phyloP scores from a whole-genome alignment of 2,113 vertebrate genomes.

The Callorhinus ursinus region DNA sequence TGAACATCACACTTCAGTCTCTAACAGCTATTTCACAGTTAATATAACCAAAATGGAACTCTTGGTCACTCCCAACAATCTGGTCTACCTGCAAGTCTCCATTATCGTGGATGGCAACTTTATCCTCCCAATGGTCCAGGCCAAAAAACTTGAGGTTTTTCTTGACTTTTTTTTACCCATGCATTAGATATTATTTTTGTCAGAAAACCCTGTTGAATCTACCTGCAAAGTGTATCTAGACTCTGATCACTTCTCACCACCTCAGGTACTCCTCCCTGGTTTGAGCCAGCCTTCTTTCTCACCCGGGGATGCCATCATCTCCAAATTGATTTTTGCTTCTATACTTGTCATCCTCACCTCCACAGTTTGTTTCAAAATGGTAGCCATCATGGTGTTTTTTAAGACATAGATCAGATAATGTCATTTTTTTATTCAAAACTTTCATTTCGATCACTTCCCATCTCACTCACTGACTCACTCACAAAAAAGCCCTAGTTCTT shows the following conservation, averaged over 20 bases:
- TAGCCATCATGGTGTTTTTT: neutral
- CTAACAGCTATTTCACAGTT: neutral
- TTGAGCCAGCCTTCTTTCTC: neutral
- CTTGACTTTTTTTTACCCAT: neutral
- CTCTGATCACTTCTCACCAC: neutral
- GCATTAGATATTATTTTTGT: neutral
- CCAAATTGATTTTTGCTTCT: neutral
- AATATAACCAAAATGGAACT: neutral
- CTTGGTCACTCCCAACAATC: neutral
- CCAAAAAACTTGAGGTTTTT: neutral
- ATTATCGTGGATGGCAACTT: neutral
- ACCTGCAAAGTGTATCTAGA: neutral
- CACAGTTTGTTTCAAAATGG: neutral
- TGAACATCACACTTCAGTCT: neutral
- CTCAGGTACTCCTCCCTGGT: neutral
- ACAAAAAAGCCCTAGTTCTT: neutral
- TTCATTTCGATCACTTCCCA: neutral
- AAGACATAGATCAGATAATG: neutral
- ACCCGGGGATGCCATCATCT: neutral
- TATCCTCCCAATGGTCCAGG: neutral
- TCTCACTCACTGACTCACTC: neutral
- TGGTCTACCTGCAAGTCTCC: neutral
- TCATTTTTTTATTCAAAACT: neutral
- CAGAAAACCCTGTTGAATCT: neutral
- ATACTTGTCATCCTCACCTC: neutral